Base-by-base conservation (phyloP, 1,140 invertebrate species). In the Leptonema lineaticorne region DNA sequence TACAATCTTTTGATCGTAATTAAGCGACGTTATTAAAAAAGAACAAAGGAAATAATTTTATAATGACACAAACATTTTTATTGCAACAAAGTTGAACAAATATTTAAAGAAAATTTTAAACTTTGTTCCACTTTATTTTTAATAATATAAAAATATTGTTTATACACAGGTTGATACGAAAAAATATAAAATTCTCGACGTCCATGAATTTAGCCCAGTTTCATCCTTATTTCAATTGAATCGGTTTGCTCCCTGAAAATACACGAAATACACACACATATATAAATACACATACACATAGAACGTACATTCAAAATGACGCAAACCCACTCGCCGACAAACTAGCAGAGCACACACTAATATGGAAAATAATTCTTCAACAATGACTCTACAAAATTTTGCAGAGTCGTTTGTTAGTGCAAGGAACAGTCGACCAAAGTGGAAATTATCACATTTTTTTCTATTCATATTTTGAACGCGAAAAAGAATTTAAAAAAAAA, bases 301-400 rank as follows among this genome's bases (percentile, higher is more conserved):
- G 7, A 56, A 60, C 8, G 48, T 18, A 59, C 56, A 56, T n/a
- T 14, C 33, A 27, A 20, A 63, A 45, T 37, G 41, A n/a, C 58
- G 24, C 24, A 58, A 30, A 29, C 41, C 53, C 22, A 46, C 29
- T 16, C 48, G 62, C 29, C 29, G 20, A 53, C 46, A 57, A 69
- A 59, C 68, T 65, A 70, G 33, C 59, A 57, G 65, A 67, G 60
- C 69, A 70, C 69, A 67, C 69, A 46, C 69, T 70, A 70, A 70
- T 67, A 70, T 70, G 69, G 64, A 67, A 70, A 70, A 70, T 70
- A 70, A 70, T 70, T 67, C 65, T 67, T 67, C 65, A 48, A 45
- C 64, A 67, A 67, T 70, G 69, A 70, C 69, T 70, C 50, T 58
- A 64, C 69, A 56, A 67, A 70, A 67, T 70, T 64, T 63, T 41